Conservation (phyloP, 30 jellyfish, hydroid and myxozoan genomes). For the Aurelia sp. region DNA sequence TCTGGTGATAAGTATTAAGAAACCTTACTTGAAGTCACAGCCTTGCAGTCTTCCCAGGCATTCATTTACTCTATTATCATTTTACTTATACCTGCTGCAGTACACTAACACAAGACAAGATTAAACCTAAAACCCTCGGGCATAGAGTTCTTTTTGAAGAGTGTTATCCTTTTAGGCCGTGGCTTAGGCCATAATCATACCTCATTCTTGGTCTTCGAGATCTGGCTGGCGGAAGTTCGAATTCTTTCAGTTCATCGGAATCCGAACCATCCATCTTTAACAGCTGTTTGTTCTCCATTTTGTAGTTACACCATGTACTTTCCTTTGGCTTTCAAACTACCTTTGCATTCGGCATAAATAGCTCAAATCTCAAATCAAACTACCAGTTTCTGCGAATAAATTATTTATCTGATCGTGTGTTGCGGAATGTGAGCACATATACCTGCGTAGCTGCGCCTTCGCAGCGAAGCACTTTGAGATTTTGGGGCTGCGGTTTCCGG, state of each 20-base stretch:
- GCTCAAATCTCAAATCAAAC: slow-evolving; percentile 1
- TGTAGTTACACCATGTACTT: background rate
- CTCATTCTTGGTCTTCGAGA: slow-evolving; percentile 80
- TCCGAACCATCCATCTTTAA: slow-evolving; percentile 72
- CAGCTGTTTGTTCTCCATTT: slow-evolving; percentile 84
- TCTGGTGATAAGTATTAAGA: too few relatives aligned
- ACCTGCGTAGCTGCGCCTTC: background rate
- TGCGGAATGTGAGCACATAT: background rate
- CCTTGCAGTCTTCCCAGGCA: too few relatives aligned
- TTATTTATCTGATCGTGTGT: background rate
- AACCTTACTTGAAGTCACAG: too few relatives aligned
- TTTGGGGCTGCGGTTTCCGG: too few relatives aligned
- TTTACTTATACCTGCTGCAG: too few relatives aligned
- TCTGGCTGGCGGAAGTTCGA: slow-evolving; percentile 88
- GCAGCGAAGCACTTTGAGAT: background rate
- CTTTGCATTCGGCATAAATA: background rate
- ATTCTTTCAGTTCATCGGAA: slow-evolving; percentile 82
- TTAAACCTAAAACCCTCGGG: too few relatives aligned
- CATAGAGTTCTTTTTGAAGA: too few relatives aligned
- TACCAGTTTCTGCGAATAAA: background rate
- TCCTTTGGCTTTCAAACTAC: background rate
- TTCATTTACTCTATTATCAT: too few relatives aligned
- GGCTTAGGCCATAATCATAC: slow-evolving; percentile 5
- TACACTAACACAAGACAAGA: too few relatives aligned
- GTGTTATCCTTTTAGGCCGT: too few relatives aligned